These are phyloP conservation scores for Ophiothrix spiculata DNA, from an alignment of 35 echinoderm and acorn worm species.

Conservation along the genomic window DNA sequence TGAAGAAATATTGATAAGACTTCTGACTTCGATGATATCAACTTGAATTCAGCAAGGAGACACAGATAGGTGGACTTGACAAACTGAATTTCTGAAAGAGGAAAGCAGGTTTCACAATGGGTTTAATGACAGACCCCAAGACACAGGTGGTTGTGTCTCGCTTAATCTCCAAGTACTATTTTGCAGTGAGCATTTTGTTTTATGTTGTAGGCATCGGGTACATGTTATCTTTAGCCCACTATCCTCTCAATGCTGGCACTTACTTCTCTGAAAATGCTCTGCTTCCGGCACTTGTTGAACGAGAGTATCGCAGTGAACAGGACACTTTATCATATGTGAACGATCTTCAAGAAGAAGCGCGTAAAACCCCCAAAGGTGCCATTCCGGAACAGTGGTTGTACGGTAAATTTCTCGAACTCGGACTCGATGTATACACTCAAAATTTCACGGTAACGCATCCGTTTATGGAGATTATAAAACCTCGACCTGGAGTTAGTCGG, in stretches of 20 bases:
- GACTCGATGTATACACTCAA: constrained; percentile 77
- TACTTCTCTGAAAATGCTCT: constrained; percentile 99
- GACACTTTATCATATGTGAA: constrained; percentile 44
- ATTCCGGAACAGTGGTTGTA: constrained; percentile 66
- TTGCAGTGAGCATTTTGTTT: constrained; percentile 41
- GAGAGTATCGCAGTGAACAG: constrained; percentile 53
- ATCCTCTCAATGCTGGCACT: constrained; percentile 65
- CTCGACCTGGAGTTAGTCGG: background rate
- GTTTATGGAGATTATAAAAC: constrained; percentile 33
- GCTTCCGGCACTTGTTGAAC: constrained; percentile 84
- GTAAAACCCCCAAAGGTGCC: constrained; percentile 2
- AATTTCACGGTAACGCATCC: constrained; percentile 87
- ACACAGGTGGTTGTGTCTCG: constrained; percentile 54
- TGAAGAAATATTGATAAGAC: too few relatives aligned
- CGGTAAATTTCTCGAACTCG: constrained; percentile 59
- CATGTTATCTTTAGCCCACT: constrained; percentile 59
- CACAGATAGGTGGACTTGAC: too few relatives aligned
- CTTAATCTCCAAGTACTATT: constrained; percentile 47
- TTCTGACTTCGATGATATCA: too few relatives aligned
- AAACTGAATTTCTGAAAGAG: too few relatives aligned
- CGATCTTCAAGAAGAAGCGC: constrained; percentile 21
- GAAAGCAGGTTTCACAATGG: too few relatives aligned
- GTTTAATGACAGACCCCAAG: constrained; percentile 77
- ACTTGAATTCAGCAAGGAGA: too few relatives aligned
- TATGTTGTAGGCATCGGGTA: constrained; percentile 72